These are phyloP conservation scores for Tenthredo amoena DNA, from an alignment of 2,888 invertebrate genomes.

Conservation along the genomic window DNA sequence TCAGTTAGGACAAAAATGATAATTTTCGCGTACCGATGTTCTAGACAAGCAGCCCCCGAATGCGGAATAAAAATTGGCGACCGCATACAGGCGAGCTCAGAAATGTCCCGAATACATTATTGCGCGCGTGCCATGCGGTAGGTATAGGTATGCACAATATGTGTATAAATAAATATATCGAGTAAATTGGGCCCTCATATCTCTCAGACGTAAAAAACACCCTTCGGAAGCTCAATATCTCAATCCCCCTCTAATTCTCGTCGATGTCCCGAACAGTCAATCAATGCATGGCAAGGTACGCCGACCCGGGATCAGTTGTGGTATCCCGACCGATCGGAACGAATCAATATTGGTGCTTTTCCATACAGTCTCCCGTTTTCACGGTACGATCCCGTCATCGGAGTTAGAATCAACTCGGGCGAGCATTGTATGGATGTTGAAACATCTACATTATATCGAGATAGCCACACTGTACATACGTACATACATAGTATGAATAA, in stretches of 20 bases:
- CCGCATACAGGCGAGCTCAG: background rate
- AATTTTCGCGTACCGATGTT: background rate
- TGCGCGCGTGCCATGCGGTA: background rate
- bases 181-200: constrained; percentile 68
- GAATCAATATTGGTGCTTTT: background rate
- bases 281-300: constrained; percentile 62
- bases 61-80: background rate
- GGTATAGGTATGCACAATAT: background rate
- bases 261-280: constrained; percentile 73
- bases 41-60: background rate
- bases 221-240: constrained; percentile 71
- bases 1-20: background rate
- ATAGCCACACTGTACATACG: too few relatives aligned
- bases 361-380: background rate
- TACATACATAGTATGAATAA: too few relatives aligned
- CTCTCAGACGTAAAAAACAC: constrained; percentile 64
- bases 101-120: background rate
- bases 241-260: constrained; percentile 71
- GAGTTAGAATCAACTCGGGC: background rate
- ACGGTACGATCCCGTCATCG: background rate
- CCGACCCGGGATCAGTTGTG: background rate
- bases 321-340: background rate
- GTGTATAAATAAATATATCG: constrained; percentile 66
- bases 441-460: background rate
- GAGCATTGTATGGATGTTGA: background rate